Base-by-base conservation (phyloP, 2,113 vertebrate species). In the Formicarius rufipectus region DNA sequence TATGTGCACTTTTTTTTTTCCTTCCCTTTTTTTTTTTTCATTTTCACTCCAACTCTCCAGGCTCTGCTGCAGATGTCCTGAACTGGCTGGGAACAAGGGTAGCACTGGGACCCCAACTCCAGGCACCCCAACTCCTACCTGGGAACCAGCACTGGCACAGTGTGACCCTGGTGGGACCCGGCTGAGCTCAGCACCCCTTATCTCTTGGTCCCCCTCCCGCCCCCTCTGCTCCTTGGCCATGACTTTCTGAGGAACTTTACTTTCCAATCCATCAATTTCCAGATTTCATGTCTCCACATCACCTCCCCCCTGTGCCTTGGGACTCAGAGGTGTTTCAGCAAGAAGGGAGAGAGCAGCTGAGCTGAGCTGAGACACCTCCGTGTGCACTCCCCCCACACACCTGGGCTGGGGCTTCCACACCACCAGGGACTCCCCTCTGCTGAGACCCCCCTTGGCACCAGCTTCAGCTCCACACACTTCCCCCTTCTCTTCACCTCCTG, bases 151-250 rank as follows among this genome's bases (percentile, higher is more conserved):
- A 44, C 39, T 6, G 3, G 31, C 68, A 12, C 37, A 69, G 49
- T 0, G 1, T 18, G 68, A 30, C 39, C 44, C 23, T 3, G 0
- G 0, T 1, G 52, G 69, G 77, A 22, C 77, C 31, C 0, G 0
- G 44, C 49, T 3, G 13, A 85, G 42, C 85, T 52, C 83, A 12
- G 19, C 52, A 83, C 45, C 63, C 63, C 28, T 47, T 64, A 4
- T 15, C 28, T 20, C 71, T 71, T 33, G 6, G 33, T 27, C 35
- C 7, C 25, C 33, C 12, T 4, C 22, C 47, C 33, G 31, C 56
- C 21, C 23, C 20, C 49, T 35, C 56, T 20, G n/a, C 6, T 50
- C 52, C 67, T 53, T 59, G 30, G 28, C 30, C 52, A 27, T 75
- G 52, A 89, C 47, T 53, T 74, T 69, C 1, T 2, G 13, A 60